Conservation (phyloP, 2,888 invertebrate genomes). For the Dinocampus coccinellae region DNA sequence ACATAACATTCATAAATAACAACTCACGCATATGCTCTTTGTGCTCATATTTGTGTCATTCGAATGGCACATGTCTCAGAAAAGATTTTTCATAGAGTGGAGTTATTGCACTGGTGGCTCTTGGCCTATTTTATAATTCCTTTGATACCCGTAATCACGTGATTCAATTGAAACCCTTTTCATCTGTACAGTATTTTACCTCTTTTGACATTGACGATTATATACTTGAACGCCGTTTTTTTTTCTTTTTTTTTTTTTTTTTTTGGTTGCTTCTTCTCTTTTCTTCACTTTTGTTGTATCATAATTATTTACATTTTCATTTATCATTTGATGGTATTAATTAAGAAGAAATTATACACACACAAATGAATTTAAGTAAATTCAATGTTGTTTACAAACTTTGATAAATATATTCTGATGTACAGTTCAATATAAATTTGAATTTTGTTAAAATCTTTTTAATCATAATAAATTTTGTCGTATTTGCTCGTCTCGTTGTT, state of each 20-base stretch:
- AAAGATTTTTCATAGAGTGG: constrained; percentile 2
- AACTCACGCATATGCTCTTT: background rate
- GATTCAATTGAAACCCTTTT: constrained; percentile 10
- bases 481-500: background rate
- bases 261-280: no score
- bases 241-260: no score
- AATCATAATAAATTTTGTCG: background rate
- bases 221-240: no score
- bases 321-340: no score
- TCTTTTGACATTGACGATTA: background rate
- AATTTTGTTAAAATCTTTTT: background rate
- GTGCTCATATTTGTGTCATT: background rate
- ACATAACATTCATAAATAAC: background rate
- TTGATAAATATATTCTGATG: background rate
- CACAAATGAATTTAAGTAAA: no score
- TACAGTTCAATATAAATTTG: background rate
- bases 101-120: constrained; percentile 16
- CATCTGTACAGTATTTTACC: background rate
- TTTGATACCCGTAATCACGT: constrained; percentile 25
- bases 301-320: no score
- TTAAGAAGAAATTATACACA: no score
- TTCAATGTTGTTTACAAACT: no score
- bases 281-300: no score
- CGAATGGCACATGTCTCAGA: background rate
- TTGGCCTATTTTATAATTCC: constrained; percentile 37